Evolutionary conservation across 92 coral and sea anemone species (phyloP).

Genomic region (Porites cylindrica): DNA sequence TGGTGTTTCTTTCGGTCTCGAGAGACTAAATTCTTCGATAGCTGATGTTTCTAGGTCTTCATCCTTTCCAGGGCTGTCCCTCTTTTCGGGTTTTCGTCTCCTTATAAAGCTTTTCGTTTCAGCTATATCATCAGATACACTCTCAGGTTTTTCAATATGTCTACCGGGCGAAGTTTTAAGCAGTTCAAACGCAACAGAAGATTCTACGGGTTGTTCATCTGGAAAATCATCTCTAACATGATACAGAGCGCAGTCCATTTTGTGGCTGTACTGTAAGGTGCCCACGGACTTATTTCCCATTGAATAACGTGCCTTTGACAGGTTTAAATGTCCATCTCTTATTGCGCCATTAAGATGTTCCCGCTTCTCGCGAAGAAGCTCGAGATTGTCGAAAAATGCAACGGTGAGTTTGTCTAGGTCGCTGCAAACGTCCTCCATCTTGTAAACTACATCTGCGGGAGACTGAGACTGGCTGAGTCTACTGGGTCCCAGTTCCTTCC

Average conservation of each 20-base stretch:
- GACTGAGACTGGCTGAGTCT: slow-evolving; percentile 4
- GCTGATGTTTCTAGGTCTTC: slow-evolving; percentile 36
- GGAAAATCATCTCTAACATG: slow-evolving; percentile 31
- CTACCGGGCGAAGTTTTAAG: slow-evolving; percentile 53
- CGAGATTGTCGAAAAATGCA: slow-evolving; percentile 85
- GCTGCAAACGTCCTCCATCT: slow-evolving; percentile 87
- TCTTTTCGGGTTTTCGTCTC: slow-evolving; percentile 44
- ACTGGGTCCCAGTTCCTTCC: background rate
- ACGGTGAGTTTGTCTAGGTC: slow-evolving; percentile 77
- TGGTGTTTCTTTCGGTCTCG: background rate
- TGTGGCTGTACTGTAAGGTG: slow-evolving; percentile 81
- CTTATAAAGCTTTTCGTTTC: slow-evolving; percentile 38
- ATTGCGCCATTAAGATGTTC: slow-evolving; percentile 63
- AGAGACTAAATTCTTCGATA: slow-evolving; percentile 45
- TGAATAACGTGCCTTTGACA: slow-evolving; percentile 96
- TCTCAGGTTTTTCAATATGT: background rate
- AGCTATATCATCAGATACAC: background rate
- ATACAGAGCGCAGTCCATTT: slow-evolving; percentile 79
- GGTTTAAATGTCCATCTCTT: slow-evolving; percentile 89
- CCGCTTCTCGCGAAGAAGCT: slow-evolving; percentile 71
- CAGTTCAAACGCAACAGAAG: slow-evolving; percentile 39
- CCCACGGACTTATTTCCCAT: slow-evolving; percentile 98
- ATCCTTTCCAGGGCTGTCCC: background rate
- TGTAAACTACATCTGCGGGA: slow-evolving; percentile 6
- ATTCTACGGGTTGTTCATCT: background rate